Evolutionary conservation across 2,113 vertebrate genomes (phyloP), one percentile per base, ranked within the genome.

Genomic region (Apteryx owenii): DNA sequence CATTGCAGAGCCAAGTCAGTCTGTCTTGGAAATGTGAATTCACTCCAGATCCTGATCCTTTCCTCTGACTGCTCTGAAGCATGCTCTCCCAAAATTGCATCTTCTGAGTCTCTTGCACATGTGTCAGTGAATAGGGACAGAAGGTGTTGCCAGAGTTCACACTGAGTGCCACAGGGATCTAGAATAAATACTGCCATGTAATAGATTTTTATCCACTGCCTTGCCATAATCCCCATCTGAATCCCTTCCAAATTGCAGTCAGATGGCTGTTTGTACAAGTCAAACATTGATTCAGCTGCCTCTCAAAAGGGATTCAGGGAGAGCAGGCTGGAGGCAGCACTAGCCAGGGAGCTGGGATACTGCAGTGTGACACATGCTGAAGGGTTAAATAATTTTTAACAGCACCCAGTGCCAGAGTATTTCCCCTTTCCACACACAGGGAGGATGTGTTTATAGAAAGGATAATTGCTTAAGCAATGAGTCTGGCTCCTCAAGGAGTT

Each of bases 271-370:
- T 95, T 94, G 93, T 96, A 92, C 95, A 96, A 98, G 93, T 96
- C 97, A 97, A 98, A 98, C 97, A 98, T 97, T 95, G 95, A 97
- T 98, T 98, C 96, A 97, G 96, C 96, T 97, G 97, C 94, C 78
- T 97, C 70, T 94, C 26, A 10, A 84, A 93, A 96, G 89, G 73
- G 79, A 80, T 75, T 77, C n/a, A 2, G 76, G 76, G 89, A 93
- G 22, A 8, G 8, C 16, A 69, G 90, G 36, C 68, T 73, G 61
- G 46, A 96, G 72, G 60, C 36, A 77, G 25, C 1, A 1, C 46
- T 10, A 48, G 53, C 70, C 26, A 31, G 51, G 56, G 88, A 85
- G 79, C 54, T 84, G 80, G 88, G 92, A 94, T 94, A 97, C 92
- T 93, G 95, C 88, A 76, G 88, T 95, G 81, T 89, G 85, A 84